Base-by-base conservation (phyloP, 1,140 invertebrate species). In the Paraescarpia echinospica region DNA sequence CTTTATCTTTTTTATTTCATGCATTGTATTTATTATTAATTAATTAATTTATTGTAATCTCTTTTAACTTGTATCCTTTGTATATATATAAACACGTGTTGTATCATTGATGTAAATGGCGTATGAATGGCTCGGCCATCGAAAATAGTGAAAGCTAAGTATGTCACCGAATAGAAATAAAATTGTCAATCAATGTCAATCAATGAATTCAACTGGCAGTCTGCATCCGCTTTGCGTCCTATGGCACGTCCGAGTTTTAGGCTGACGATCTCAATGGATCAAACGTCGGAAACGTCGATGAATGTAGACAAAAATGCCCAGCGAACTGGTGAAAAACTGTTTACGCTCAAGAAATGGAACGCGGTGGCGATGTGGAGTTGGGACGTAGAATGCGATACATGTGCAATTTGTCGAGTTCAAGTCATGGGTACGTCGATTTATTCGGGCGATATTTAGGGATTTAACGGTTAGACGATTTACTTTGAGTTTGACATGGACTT, bases 301-400 rank as follows among this genome's bases (percentile, higher is more conserved):
- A 77, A 77, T 77, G 22, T 77, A 77, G 92, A 92, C 88, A 89
- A 89, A 31, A 89, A 34, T 89, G 48, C 92, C 34, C 51, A 77
- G 59, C 59, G 59, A 77, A 77, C 35, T 48, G 91, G 91, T 89
- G 95, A 96, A 91, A 96, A 96, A 93, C 93, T 96, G 94, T 96
- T 96, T 94, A 95, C 95, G 95, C 95, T 96, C 34, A 96, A 96
- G 94, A 96, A 96, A 98, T 99, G 99, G 99, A 99, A 99, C 97
- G 98, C 99, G 93, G 99, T 99, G 1, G 99, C 99, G 59, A 96
- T 99, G 12, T 99, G 99, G 99, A 98, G 98, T 91, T 99, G 98
- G 99, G 98, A 99, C 96, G 99, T 99, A 97, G 99, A 99, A 33
- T 99, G 99, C n/a, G 99, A 99, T 96, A 99, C 99, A 95, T 99